phyloP scores from a whole-genome alignment of 1,140 invertebrate species.

The Pseudomyrmex dendroicus region DNA sequence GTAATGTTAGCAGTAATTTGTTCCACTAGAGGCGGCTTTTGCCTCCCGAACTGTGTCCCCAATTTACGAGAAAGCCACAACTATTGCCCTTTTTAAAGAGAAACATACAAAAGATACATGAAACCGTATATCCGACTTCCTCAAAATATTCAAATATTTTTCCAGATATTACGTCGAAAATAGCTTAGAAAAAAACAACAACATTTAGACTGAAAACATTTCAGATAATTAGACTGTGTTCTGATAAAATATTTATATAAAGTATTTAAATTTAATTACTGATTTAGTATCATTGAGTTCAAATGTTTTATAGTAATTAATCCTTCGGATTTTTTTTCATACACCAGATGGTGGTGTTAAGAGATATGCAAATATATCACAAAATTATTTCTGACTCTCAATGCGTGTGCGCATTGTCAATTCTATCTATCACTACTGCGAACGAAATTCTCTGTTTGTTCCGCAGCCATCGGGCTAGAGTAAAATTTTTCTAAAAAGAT shows the following conservation, averaged over 20 bases:
- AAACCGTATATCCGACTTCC: not conserved
- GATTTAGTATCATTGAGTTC: not conserved
- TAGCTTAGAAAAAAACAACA: no score
- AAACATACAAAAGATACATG: not conserved
- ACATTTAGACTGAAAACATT: no score
- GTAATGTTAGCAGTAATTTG: slow-evolving; percentile 61
- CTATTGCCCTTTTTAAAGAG: slow-evolving; percentile 30
- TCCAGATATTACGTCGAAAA: no score
- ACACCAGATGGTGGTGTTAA: no score
- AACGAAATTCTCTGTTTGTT: not conserved
- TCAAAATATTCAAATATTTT: no score
- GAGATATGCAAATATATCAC: no score
- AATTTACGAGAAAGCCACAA: slow-evolving; percentile 44
- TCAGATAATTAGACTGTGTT: no score
- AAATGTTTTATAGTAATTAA: not conserved
- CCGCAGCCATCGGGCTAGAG: not conserved
- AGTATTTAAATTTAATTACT: not conserved
- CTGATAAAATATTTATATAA: no score
- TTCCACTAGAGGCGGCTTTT: slow-evolving; percentile 41
- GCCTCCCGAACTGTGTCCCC: slow-evolving; percentile 28
- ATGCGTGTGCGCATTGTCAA: not conserved
- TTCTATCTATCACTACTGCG: not conserved
- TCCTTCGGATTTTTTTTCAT: no score
- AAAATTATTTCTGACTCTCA: no score
- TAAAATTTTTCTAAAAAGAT: slow-evolving; percentile 12